phyloP scores from a whole-genome alignment of 2,888 invertebrate genomes.

The Athalia cordata region DNA sequence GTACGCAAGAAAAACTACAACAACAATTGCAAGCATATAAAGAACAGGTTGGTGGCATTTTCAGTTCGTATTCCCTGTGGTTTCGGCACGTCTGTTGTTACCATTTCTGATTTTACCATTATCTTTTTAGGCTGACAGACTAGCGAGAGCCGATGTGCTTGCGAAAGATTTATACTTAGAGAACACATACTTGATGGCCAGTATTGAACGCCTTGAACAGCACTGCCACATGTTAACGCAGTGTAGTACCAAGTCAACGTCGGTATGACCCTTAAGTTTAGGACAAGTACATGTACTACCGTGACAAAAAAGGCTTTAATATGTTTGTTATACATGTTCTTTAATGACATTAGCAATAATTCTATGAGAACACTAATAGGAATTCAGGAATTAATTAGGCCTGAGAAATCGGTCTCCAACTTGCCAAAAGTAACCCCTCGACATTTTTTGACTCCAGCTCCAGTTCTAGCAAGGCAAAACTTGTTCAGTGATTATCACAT shows the following conservation, averaged over 20 bases:
- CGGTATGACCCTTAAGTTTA: slow-evolving; percentile 63
- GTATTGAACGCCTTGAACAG: slow-evolving; percentile 77
- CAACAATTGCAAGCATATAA: slow-evolving; percentile 75
- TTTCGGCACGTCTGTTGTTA: not conserved
- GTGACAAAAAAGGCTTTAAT: not conserved
- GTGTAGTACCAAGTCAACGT: slow-evolving; percentile 70
- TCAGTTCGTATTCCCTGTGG: slow-evolving; percentile 61
- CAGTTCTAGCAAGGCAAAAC: not conserved
- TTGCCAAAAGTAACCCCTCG: slow-evolving; percentile 21
- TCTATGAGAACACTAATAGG: slow-evolving; percentile 22
- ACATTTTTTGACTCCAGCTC: slow-evolving; percentile 10
- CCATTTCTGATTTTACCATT: slow-evolving; percentile 1
- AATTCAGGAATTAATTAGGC: slow-evolving; percentile 43
- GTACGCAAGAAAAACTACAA: slow-evolving; percentile 76
- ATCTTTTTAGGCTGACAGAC: slow-evolving; percentile 77
- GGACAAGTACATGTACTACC: slow-evolving; percentile 21
- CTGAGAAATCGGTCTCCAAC: slow-evolving; percentile 36
- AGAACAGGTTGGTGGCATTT: slow-evolving; percentile 72
- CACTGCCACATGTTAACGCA: slow-evolving; percentile 75
- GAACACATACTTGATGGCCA: slow-evolving; percentile 85
- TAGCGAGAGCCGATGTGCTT: slow-evolving; percentile 84
- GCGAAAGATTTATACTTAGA: slow-evolving; percentile 90
- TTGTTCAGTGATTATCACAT: slow-evolving; percentile 2
- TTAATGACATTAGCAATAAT: slow-evolving; percentile 29
- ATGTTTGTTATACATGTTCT: slow-evolving; percentile 6